Evolutionary conservation across 92 coral and sea anemone species (phyloP), one percentile per base, ranked within the genome.

Genomic region (Ricordea florida): DNA sequence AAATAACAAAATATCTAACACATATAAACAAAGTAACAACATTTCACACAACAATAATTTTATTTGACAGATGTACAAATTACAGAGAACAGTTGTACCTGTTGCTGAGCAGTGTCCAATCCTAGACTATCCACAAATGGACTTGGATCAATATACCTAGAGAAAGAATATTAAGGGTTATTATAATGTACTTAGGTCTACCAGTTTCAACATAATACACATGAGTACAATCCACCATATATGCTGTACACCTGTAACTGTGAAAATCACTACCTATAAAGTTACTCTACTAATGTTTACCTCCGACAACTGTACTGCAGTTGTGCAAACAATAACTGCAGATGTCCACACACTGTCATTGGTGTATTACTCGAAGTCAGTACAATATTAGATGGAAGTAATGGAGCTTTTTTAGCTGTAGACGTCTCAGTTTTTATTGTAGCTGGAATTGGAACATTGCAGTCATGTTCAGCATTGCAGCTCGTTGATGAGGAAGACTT

Each of bases 71-170:
- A n/a, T n/a, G n/a, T n/a, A n/a, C n/a, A n/a, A n/a, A 50, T 50
- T 2, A 0, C 1, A 26, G 4, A n/a, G n/a, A n/a, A n/a, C n/a
- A n/a, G n/a, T n/a, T 5, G 1, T 89, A 86, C 97, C 88, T 94
- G 98, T 50, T 94, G 98, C 31, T 89, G 96, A 22, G 92, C 97
- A 0, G 91, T 94, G 61, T 94, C 94, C 31, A 94, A 71, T 27
- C 97, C 98, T 25, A 94, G 57, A 62, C 94, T 83, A 59, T 89
- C 90, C 0, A 94, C 91, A 52, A 94, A 78, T 15, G 97, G 94
- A 35, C 89, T 93, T 6, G 98, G 98, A 60, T 94, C 98, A 28
- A 94, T 89, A 69, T 79, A 94, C 86, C 98, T 94, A 50, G 0
- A 72, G 13, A 17, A 10, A 2, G 16, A 82, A 3, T 32, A 34